Evolutionary conservation across 1,140 invertebrate genomes (phyloP).

Genomic region (Listronotus bonariensis): DNA sequence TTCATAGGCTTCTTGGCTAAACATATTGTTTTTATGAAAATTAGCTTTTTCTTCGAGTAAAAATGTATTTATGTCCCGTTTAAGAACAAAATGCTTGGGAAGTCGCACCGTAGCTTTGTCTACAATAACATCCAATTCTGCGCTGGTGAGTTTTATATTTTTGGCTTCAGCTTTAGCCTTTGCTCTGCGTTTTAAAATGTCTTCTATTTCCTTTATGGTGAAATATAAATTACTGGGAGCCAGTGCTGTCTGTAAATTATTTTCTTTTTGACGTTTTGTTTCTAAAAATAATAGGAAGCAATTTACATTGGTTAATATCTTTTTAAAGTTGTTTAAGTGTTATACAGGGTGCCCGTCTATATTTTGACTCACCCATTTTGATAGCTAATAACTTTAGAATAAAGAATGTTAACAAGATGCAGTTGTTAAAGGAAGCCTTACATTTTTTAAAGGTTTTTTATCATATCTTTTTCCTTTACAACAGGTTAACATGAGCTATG

Average conservation of each 20-base stretch:
- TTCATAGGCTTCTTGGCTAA: conserved; percentile 16
- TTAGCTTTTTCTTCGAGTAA: conserved; percentile 38
- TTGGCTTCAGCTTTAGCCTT: conserved; percentile 44
- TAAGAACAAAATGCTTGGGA: conserved; percentile 26
- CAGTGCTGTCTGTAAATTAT: not conserved
- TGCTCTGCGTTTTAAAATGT: conserved; percentile 43
- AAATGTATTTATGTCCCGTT: conserved; percentile 41
- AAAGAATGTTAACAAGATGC: too few species aligned
- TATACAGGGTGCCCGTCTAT: too few species aligned
- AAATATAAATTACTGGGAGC: conserved; percentile 20
- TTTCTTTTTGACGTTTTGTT: not conserved
- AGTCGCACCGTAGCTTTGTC: conserved; percentile 42
- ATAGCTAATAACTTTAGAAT: too few species aligned
- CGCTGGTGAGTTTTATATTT: conserved; percentile 46
- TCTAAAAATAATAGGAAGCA: not conserved
- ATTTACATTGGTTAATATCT: too few species aligned
- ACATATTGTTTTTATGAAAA: conserved; percentile 20
- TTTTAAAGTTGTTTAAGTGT: too few species aligned
- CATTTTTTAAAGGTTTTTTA: too few species aligned
- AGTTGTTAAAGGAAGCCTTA: too few species aligned
- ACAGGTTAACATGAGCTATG: too few species aligned
- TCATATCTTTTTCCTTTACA: too few species aligned
- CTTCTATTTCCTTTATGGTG: conserved; percentile 43
- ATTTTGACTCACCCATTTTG: too few species aligned
- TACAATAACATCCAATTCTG: conserved; percentile 45